Base-by-base conservation (phyloP, 2,113 vertebrate genomes). In the Alaudala cheleensis region DNA sequence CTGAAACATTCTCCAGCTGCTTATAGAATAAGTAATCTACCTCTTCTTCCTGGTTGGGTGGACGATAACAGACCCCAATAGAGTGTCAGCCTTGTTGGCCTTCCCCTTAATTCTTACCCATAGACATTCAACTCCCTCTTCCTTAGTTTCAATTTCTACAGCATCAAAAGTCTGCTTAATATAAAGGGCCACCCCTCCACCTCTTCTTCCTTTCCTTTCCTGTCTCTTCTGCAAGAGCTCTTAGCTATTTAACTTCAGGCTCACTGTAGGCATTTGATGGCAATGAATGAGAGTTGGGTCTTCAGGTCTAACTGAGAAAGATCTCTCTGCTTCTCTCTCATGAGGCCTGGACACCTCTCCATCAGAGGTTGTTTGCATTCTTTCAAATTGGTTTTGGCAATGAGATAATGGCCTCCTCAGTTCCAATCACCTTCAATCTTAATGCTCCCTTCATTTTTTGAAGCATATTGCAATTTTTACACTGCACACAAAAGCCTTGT, bases 251-350 rank as follows among this genome's bases (percentile, higher is more conserved):
- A 28, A 89, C 66, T 64, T 81, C 20, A 33, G 62, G 37, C 37
- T 83, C 73, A 31, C 33, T 19, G 5, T 9, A 60, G 33, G 42
- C n/a, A 45, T 76, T 29, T 40, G n/a, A 34, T 8, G 34, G 26
- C n/a, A 18, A 39, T 4, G 4, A 82, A 26, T 34, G 25, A 24
- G 10, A 61, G 45, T 4, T 5, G 5, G 70, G 25, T 34, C 47
- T 34, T 69, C 0, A 0, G 22, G 8, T 47, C 24, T 76, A 47
- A 74, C 29, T 1, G 0, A 58, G 13, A 45, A 20, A 34, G 29
- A 67, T 6, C 17, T 40, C 51, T 58, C 21, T 17, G 11, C 29
- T 19, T 6, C 26, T 76, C n/a, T 54, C 40, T 53, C 29, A 4
- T 20, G 39, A 81, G 60, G 50, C 37, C n/a, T 86, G 33, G 78